Conservation (phyloP, 2,888 invertebrate genomes). For the Pammene fasciana region DNA sequence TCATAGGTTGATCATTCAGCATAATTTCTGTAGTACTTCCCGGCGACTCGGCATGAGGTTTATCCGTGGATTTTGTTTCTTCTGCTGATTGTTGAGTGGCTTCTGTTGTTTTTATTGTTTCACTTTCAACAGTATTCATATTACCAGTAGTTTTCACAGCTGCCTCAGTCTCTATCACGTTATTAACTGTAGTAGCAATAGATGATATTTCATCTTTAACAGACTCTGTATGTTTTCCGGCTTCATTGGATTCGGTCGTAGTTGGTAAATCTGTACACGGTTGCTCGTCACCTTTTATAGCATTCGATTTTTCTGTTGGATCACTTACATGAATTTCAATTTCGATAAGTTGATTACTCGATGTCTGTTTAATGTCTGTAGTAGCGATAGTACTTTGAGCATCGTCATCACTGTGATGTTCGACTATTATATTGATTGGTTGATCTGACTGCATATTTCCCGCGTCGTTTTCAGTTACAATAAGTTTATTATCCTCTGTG, state of each 20-base stretch:
- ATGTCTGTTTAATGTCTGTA: constrained; percentile 1
- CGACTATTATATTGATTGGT: constrained; percentile 28
- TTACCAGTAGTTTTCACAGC: constrained; percentile 7
- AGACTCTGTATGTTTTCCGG: neutral
- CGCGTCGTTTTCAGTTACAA: constrained; percentile 28
- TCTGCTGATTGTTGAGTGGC: neutral
- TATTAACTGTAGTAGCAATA: constrained; percentile 4
- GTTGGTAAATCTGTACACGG: constrained; percentile 15
- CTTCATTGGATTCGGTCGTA: constrained; percentile 1
- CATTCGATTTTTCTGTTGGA: constrained; percentile 22
- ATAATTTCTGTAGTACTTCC: constrained; percentile 5
- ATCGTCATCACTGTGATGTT: constrained; percentile 24
- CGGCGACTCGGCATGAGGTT: constrained; percentile 2
- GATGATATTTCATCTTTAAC: constrained; percentile 2
- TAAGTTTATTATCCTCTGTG: constrained; percentile 28
- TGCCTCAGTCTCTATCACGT: neutral
- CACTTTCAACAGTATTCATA: constrained; percentile 11
- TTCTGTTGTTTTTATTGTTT: constrained; percentile 14
- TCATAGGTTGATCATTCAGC: constrained; percentile 17
- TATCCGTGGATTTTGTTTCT: neutral
- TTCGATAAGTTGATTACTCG: constrained; percentile 30
- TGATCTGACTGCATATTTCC: constrained; percentile 35
- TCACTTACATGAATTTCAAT: constrained; percentile 37
- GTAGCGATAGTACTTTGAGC: constrained; percentile 9
- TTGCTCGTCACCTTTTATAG: constrained; percentile 17